phyloP scores from a whole-genome alignment of 2,113 vertebrate species.

The Ornithorhynchus anatinus region DNA sequence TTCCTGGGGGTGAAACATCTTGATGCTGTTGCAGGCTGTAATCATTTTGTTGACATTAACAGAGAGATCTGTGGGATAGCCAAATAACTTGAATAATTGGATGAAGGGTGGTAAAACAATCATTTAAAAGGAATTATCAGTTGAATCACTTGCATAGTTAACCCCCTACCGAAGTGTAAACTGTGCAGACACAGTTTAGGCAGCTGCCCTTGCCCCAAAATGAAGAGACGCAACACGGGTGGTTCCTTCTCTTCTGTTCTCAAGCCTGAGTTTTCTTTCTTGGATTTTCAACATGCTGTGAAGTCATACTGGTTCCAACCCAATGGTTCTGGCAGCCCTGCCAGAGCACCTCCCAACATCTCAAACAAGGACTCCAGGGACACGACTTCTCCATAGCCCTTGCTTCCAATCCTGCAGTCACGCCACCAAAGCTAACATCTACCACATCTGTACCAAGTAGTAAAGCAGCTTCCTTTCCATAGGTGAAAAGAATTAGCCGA shows the following conservation, averaged over 20 bases:
- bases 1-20: conserved; percentile 49
- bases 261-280: background rate
- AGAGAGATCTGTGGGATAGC: conserved; percentile 23
- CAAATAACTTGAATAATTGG: conserved; percentile 49
- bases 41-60: conserved; percentile 60
- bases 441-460: no score
- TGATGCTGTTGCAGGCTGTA: conserved; percentile 33
- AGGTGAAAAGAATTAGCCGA: no score
- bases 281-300: no score
- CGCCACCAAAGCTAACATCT: no score
- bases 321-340: no score
- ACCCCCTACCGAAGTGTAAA: background rate
- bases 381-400: no score
- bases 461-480: no score
- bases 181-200: background rate
- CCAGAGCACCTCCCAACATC: no score
- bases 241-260: background rate
- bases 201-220: background rate
- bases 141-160: conserved; percentile 19
- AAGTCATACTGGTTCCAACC: no score
- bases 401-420: no score
- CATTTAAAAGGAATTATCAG: conserved; percentile 41
- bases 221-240: no score
- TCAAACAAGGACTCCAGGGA: no score
- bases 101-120: conserved; percentile 50